Evolutionary conservation across 2,888 invertebrate species (phyloP).

Genomic region (Aphodius granarius): DNA sequence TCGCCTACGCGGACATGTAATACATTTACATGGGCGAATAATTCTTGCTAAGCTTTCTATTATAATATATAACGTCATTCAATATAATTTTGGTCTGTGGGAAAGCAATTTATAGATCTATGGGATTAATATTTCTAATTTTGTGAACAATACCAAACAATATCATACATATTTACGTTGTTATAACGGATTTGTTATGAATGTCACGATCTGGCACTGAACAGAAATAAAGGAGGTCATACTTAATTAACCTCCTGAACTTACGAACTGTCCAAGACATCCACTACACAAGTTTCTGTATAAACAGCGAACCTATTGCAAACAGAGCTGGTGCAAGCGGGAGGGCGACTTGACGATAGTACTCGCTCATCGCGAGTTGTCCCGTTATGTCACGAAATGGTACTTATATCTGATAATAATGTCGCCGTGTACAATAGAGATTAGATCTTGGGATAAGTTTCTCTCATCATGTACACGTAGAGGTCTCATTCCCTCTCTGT

Average conservation of each 20-base stretch:
- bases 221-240: slow-evolving; percentile 35
- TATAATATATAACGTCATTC: too few relatives aligned
- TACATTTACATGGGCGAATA: too few relatives aligned
- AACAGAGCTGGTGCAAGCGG: neutral
- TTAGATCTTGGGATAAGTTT: slow-evolving; percentile 38
- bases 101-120: too few relatives aligned
- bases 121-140: too few relatives aligned
- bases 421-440: slow-evolving; percentile 40
- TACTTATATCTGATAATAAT: slow-evolving; percentile 38
- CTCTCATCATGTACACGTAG: slow-evolving; percentile 32
- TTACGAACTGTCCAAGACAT: neutral
- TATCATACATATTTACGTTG: neutral
- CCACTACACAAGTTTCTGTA: neutral
- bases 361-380: neutral
- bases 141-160: neutral
- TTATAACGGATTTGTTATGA: neutral
- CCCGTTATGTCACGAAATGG: slow-evolving; percentile 47
- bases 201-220: neutral
- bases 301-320: neutral
- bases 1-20: too few relatives aligned
- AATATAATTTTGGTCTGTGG: too few relatives aligned
- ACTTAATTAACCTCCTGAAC: slow-evolving; percentile 44
- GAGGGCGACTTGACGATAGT: neutral
- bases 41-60: too few relatives aligned
- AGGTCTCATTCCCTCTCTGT: neutral